A percentile compares a stretch with the other conserved stretches of the same genome.
phyloP scores from a whole-genome alignment of 2,888 invertebrate genomes.

The Eristalis arbustorum region DNA sequence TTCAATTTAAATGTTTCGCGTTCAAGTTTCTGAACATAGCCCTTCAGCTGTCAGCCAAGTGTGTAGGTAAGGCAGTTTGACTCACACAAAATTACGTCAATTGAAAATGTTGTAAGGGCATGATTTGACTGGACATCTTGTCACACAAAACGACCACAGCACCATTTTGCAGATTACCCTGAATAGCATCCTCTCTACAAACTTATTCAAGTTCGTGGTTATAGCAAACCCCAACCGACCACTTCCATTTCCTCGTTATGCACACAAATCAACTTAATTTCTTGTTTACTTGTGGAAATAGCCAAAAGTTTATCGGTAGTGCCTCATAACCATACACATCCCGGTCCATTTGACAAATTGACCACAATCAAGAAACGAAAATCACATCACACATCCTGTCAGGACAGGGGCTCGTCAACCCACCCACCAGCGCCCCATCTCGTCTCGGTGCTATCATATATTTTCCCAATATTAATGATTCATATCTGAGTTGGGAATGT shows the following conservation, averaged over 20 bases:
- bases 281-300: background rate
- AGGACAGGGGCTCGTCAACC: slow-evolving; percentile 5
- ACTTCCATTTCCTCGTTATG: background rate
- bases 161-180: too few species aligned
- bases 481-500: background rate
- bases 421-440: background rate
- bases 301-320: background rate
- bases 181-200: too few species aligned
- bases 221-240: background rate
- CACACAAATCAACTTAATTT: background rate
- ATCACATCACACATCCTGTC: slow-evolving; percentile 31
- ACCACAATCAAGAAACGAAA: slow-evolving; percentile 20
- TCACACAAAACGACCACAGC: too few species aligned
- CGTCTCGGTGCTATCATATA: slow-evolving; percentile 10
- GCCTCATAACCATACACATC: background rate
- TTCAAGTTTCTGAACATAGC: too few species aligned
- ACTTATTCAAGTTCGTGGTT: too few species aligned
- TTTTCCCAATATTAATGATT: slow-evolving; percentile 44
- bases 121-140: too few species aligned
- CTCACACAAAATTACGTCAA: too few species aligned
- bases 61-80: too few species aligned
- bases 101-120: too few species aligned
- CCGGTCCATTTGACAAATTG: slow-evolving; percentile 19
- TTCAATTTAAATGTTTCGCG: too few species aligned
- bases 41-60: too few species aligned